A percentile compares a stretch with the other conserved stretches of the same genome.
Evolutionary conservation across 2,797 vertebrate genomes (phyloP).

Genomic region (Liparis tanakae): DNA sequence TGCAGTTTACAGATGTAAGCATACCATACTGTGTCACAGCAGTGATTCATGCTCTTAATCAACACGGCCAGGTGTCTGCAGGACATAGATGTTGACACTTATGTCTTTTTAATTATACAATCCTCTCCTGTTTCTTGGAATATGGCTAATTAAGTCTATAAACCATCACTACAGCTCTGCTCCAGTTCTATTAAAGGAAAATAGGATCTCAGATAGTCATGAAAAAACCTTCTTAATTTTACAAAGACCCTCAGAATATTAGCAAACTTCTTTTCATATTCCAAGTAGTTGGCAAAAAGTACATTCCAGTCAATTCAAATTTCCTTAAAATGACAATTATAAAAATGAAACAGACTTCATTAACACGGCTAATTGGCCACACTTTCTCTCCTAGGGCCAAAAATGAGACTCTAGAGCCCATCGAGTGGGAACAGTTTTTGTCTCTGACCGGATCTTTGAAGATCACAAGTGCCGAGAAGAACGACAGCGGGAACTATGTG

Average conservation of each 20-base stretch:
- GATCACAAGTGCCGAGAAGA: conserved; percentile 80
- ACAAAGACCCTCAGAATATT: conserved; percentile 22
- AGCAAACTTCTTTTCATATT: background rate
- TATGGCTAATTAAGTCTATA: conserved; percentile 39
- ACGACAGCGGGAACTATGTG: conserved; percentile 87
- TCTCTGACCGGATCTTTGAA: conserved; percentile 86
- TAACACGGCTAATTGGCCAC: background rate
- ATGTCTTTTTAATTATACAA: conserved; percentile 57
- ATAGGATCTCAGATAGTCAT: conserved; percentile 33
- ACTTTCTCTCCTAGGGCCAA: conserved; percentile 79
- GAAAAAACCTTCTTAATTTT: conserved; percentile 24
- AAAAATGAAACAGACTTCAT: background rate
- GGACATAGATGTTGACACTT: conserved; percentile 42
- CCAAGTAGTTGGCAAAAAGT: background rate
- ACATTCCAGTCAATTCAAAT: background rate
- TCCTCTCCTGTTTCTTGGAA: conserved; percentile 49
- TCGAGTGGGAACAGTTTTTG: conserved; percentile 73
- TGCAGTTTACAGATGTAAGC: conserved; percentile 7
- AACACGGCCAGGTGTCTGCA: conserved; percentile 48
- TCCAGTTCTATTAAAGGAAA: conserved; percentile 37
- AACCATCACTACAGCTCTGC: conserved; percentile 20
- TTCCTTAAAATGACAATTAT: background rate
- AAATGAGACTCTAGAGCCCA: conserved; percentile 72
- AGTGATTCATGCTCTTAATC: conserved; percentile 46
- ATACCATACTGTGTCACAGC: background rate